These are phyloP conservation scores for Lithosia quadra DNA, from an alignment of 2,888 invertebrate genomes.

Conservation along the genomic window DNA sequence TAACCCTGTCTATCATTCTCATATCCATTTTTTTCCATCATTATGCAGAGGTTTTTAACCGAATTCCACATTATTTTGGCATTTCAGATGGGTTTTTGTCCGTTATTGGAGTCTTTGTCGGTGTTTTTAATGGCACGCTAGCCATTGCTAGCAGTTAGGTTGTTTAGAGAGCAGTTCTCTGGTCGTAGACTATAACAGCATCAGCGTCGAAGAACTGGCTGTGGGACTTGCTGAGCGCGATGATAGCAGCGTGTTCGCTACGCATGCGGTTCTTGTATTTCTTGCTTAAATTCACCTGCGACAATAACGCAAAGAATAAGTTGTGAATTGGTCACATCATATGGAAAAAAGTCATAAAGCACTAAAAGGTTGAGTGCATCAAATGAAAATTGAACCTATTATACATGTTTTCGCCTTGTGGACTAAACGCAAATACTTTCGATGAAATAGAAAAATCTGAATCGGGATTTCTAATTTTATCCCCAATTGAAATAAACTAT, in stretches of 20 bases:
- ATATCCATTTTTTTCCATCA: neutral
- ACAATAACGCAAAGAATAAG: neutral
- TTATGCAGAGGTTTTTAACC: neutral
- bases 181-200: constrained; percentile 93
- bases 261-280: constrained; percentile 94
- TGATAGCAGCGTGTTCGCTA: constrained; percentile 93
- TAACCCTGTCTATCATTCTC: neutral
- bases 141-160: neutral
- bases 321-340: neutral
- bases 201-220: constrained; percentile 91
- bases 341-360: neutral
- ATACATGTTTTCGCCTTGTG: no score
- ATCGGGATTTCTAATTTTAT: neutral
- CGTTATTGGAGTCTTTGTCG: neutral
- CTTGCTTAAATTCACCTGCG: constrained; percentile 91
- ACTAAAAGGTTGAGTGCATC: no score
- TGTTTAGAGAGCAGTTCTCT: constrained; percentile 91
- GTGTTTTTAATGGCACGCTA: neutral
- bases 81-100: neutral
- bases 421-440: no score
- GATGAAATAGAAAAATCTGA: neutral
- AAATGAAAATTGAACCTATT: no score
- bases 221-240: constrained; percentile 91
- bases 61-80: neutral
- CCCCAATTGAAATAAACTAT: no score